These are phyloP conservation scores for Diplogasteroides magnus DNA, from an alignment of 1,140 invertebrate genomes.

Conservation along the genomic window DNA sequence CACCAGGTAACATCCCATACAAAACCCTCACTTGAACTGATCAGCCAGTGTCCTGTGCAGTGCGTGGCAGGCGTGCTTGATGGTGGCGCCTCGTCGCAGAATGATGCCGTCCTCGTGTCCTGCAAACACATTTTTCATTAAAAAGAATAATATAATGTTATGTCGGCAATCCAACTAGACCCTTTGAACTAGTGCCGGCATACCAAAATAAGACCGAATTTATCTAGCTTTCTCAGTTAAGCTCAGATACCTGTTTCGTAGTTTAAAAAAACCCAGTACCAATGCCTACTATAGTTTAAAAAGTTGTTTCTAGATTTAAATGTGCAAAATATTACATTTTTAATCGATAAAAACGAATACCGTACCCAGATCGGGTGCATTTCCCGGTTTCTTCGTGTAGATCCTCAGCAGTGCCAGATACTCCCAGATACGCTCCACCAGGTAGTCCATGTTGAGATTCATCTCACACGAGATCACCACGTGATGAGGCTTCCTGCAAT, in stretches of 20 bases:
- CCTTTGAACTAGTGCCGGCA: conserved; percentile 64
- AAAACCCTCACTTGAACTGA: conserved; percentile 72
- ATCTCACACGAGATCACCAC: conserved; percentile 98
- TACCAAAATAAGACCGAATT: too few relatives aligned
- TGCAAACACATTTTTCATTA: conserved; percentile 73
- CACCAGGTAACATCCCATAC: too few relatives aligned
- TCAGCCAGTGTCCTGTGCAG: conserved; percentile 86
- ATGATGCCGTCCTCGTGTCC: conserved; percentile 49
- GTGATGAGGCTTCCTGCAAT: conserved; percentile 68
- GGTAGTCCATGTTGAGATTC: conserved; percentile 93
- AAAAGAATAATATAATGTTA: too few relatives aligned
- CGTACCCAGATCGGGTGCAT: conserved; percentile 52
- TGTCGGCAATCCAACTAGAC: conserved; percentile 66
- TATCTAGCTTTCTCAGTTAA: too few relatives aligned
- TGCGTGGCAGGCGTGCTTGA: conserved; percentile 71
- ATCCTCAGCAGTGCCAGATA: conserved; percentile 85
- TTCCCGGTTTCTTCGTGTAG: conserved; percentile 95
- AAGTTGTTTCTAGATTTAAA: too few relatives aligned
- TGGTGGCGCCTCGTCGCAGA: conserved; percentile 41
- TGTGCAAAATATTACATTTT: conserved; percentile 86
- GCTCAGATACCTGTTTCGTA: too few relatives aligned
- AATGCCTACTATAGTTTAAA: too few relatives aligned
- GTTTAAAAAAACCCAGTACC: too few relatives aligned
- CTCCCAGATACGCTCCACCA: conserved; percentile 88
- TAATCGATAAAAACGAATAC: conserved; percentile 18